Conservation (phyloP, 2,113 vertebrate genomes). For the Pipra filicauda region DNA sequence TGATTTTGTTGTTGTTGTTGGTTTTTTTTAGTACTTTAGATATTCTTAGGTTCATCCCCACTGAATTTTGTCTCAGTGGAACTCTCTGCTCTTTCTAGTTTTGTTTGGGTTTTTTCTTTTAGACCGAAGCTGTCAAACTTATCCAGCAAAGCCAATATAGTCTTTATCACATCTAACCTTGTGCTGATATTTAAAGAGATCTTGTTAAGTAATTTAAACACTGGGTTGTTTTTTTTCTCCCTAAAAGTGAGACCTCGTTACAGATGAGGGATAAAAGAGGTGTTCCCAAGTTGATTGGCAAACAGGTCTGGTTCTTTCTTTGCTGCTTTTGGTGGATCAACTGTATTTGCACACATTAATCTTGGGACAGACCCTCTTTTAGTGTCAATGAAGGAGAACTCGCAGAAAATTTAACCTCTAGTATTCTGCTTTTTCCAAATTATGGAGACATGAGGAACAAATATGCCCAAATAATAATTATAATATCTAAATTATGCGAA, state of each 20-base stretch:
- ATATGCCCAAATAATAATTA: not conserved
- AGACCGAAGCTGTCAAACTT: not conserved
- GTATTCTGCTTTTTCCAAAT: not conserved
- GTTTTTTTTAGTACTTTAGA: not conserved
- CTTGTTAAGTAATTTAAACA: slow-evolving; percentile 13
- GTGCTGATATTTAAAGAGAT: slow-evolving; percentile 5
- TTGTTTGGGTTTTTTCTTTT: not conserved
- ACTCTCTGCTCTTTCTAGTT: not conserved
- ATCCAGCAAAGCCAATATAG: not conserved
- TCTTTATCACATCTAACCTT: slow-evolving; percentile 6
- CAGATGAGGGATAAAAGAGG: not conserved
- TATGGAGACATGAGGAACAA: fast-evolving
- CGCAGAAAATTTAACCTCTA: not conserved
- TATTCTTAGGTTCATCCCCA: not conserved
- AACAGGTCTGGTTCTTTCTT: not conserved
- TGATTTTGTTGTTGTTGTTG: not conserved
- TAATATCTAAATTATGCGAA: not conserved
- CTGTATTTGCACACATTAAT: not conserved
- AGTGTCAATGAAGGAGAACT: not conserved
- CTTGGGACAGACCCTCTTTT: not conserved
- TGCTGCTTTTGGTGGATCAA: not conserved
- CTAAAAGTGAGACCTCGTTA: not conserved
- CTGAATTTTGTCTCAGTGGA: not conserved
- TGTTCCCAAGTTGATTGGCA: not conserved
- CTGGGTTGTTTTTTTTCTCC: not conserved